Evolutionary conservation across 2,113 vertebrate genomes (phyloP).

Genomic region (Malurus alboscapulatus): DNA sequence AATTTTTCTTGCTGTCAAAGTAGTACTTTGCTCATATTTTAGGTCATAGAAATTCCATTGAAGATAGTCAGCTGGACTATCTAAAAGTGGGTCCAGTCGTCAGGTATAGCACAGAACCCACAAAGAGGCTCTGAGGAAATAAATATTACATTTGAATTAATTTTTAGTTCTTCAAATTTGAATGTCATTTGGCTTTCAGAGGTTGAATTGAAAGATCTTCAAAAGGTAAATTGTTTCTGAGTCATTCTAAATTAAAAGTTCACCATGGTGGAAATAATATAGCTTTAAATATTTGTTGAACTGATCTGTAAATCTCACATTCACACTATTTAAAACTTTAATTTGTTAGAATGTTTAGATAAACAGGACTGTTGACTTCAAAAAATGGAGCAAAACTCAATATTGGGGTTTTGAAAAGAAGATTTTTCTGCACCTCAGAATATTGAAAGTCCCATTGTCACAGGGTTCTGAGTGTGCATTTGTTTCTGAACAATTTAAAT

Average conservation of each 20-base stretch:
- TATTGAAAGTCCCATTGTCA: background rate
- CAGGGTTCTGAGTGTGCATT: background rate
- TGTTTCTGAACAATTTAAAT: background rate
- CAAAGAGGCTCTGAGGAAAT: background rate
- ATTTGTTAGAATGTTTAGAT: background rate
- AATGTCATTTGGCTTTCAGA: background rate
- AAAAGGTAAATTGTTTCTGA: background rate
- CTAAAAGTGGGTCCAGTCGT: background rate
- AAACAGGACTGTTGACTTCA: background rate
- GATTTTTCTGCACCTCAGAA: background rate
- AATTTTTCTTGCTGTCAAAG: background rate
- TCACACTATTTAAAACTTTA: background rate
- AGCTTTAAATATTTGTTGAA: background rate
- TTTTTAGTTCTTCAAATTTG: background rate
- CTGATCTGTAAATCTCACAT: background rate
- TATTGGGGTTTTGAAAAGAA: background rate
- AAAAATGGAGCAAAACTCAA: background rate
- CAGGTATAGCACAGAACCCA: background rate
- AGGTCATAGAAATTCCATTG: background rate
- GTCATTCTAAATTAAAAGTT: background rate
- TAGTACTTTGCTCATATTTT: background rate
- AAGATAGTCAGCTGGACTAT: background rate
- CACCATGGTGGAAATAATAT: background rate
- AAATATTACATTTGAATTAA: background rate
- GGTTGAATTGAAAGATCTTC: background rate